A percentile compares a stretch with the other conserved stretches of the same genome.
Evolutionary conservation across 2,797 vertebrate genomes (phyloP).

Genomic region (Gallinago solitaria): DNA sequence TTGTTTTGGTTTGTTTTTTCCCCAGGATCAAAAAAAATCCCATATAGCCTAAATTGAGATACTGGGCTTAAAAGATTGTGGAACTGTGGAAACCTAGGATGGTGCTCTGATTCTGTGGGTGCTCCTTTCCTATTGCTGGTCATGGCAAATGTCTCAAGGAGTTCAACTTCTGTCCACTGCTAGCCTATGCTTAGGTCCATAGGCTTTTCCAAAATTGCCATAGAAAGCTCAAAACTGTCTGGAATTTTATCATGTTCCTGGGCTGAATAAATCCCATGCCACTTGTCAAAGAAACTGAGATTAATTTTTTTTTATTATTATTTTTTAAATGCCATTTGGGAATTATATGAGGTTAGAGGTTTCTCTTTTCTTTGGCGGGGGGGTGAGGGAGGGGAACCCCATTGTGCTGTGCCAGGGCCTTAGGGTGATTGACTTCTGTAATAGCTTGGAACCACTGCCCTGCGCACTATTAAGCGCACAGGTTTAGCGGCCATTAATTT

Average conservation of each 20-base stretch:
- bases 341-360: background rate
- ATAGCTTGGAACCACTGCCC: background rate
- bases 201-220: background rate
- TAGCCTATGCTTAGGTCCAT: background rate
- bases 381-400: rapidly evolving
- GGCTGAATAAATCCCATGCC: background rate
- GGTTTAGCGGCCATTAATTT: background rate
- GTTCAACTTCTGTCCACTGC: background rate
- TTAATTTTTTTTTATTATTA: no score
- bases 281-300: background rate
- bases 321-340: background rate
- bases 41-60: background rate
- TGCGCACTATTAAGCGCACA: background rate
- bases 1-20: background rate
- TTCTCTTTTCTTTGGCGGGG: background rate
- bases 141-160: background rate
- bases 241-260: background rate
- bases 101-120: background rate
- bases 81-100: background rate
- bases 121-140: background rate
- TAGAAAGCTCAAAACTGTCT: background rate
- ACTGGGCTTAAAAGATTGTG: background rate
- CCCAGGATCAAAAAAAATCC: background rate
- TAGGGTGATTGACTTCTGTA: background rate
- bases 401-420: background rate